Conservation (phyloP, 2,113 vertebrate genomes). For the Hydrochoerus hydrochaeris region DNA sequence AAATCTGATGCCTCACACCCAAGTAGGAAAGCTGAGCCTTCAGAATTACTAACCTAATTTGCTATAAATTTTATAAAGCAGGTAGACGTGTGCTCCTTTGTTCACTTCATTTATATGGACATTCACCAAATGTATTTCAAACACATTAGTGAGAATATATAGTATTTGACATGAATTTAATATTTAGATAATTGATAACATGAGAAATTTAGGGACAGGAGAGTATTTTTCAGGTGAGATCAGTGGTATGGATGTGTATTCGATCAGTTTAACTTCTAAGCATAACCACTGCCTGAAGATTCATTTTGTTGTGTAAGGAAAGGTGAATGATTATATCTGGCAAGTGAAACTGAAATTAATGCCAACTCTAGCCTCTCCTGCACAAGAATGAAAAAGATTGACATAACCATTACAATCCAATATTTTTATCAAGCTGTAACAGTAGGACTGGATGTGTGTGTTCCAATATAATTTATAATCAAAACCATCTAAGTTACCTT, state of each 20-base stretch:
- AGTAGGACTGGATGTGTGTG: not conserved
- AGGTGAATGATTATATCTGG: not conserved
- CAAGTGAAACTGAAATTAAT: slow-evolving; percentile 53
- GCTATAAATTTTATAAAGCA: not conserved
- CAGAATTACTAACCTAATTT: not conserved
- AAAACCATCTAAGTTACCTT: not conserved
- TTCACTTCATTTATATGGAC: not conserved
- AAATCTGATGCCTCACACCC: not conserved
- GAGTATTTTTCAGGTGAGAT: not conserved
- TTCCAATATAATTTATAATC: not conserved
- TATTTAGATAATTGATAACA: not conserved
- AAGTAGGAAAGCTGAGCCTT: not conserved
- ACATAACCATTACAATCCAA: not conserved
- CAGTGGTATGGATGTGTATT: not conserved
- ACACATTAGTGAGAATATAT: not conserved
- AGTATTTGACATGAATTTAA: not conserved
- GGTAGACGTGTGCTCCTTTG: not conserved
- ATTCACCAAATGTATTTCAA: slow-evolving; percentile 24
- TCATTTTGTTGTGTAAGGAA: not conserved
- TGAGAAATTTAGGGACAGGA: not conserved
- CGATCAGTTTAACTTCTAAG: not conserved
- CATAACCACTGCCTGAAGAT: not conserved
- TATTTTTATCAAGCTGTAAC: not conserved
- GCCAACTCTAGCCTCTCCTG: not conserved
- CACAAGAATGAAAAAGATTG: not conserved